A percentile compares a stretch with the other conserved stretches of the same genome.
These are phyloP conservation scores for Vanessa atalanta DNA, from an alignment of 1,140 invertebrate species.

Conservation along the genomic window DNA sequence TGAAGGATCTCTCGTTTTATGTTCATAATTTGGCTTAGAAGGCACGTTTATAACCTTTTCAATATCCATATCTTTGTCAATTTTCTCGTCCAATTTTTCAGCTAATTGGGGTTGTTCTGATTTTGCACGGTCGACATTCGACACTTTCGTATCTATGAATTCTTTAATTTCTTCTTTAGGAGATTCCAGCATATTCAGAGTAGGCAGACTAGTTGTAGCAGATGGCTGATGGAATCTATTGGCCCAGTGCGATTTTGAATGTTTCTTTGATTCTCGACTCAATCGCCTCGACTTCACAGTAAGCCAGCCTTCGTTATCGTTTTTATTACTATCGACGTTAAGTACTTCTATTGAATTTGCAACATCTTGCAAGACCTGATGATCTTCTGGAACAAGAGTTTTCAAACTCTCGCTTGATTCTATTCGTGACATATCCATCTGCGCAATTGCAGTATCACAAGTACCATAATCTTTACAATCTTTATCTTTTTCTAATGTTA, in stretches of 20 bases:
- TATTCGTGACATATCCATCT: conserved; percentile 74
- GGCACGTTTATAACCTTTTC: conserved; percentile 45
- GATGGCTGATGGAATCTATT: conserved; percentile 85
- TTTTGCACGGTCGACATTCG: conserved; percentile 61
- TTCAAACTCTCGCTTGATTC: conserved; percentile 79
- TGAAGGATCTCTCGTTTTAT: conserved; percentile 59
- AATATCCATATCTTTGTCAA: conserved; percentile 25
- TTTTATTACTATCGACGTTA: conserved; percentile 76
- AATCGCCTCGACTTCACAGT: conserved; percentile 84
- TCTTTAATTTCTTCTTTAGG: conserved; percentile 72
- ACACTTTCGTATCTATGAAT: conserved; percentile 41
- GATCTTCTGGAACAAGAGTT: conserved; percentile 75
- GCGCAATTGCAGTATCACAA: conserved; percentile 80
- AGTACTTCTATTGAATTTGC: conserved; percentile 82
- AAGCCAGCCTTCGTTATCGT: conserved; percentile 83
- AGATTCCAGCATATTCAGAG: conserved; percentile 82
- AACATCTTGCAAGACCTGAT: conserved; percentile 72
- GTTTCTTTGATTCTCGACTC: conserved; percentile 76
- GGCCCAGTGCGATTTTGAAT: conserved; percentile 83
- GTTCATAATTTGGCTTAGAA: conserved; percentile 47
- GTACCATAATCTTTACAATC: conserved; percentile 75
- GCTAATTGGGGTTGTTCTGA: conserved; percentile 62
- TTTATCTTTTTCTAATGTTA: conserved; percentile 58
- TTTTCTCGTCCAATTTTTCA: conserved; percentile 42
- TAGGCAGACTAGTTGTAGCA: conserved; percentile 84